A percentile compares a stretch with the other conserved stretches of the same genome.
Conservation (phyloP, 35 echinoderm and acorn worm species). For the Apostichopus parvimensis region DNA sequence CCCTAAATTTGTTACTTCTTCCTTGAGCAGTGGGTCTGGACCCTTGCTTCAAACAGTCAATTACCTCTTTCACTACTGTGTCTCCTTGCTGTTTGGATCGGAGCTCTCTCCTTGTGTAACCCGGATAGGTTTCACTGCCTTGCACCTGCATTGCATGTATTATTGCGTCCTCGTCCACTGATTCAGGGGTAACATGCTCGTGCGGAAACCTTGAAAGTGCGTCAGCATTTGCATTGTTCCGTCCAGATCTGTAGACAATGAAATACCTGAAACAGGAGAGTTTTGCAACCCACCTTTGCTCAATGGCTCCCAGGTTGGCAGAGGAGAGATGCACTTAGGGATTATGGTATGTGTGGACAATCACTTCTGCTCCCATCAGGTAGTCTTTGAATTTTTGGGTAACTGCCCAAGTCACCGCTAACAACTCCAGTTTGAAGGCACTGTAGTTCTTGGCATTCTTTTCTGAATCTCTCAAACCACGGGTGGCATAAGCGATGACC, state of each 20-base stretch:
- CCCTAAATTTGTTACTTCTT: not conserved
- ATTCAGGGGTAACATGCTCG: not conserved
- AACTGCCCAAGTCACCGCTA: slow-evolving; percentile 72
- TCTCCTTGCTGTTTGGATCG: not conserved
- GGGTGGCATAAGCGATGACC: slow-evolving; percentile 74
- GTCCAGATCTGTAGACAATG: slow-evolving; percentile 47
- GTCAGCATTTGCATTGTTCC: slow-evolving; percentile 53
- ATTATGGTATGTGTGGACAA: slow-evolving; percentile 70
- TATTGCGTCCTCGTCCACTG: not conserved
- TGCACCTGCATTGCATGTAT: not conserved
- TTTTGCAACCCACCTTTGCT: slow-evolving; percentile 52
- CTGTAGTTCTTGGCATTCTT: slow-evolving; percentile 68
- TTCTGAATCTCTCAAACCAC: slow-evolving; percentile 48
- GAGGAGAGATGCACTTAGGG: slow-evolving; percentile 48
- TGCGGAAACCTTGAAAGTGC: slow-evolving; percentile 38
- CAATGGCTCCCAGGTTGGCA: slow-evolving; percentile 9
- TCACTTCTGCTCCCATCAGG: slow-evolving; percentile 38
- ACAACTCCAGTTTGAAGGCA: slow-evolving; percentile 69
- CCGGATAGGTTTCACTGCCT: not conserved
- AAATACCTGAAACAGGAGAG: slow-evolving; percentile 30
- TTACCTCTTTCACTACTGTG: not conserved
- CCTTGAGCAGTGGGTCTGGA: not conserved
- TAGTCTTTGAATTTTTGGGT: slow-evolving; percentile 77
- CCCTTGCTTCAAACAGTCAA: not conserved
- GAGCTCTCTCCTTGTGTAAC: not conserved